Evolutionary conservation across 2,113 vertebrate species (phyloP).

Genomic region (Mohoua ochrocephala): DNA sequence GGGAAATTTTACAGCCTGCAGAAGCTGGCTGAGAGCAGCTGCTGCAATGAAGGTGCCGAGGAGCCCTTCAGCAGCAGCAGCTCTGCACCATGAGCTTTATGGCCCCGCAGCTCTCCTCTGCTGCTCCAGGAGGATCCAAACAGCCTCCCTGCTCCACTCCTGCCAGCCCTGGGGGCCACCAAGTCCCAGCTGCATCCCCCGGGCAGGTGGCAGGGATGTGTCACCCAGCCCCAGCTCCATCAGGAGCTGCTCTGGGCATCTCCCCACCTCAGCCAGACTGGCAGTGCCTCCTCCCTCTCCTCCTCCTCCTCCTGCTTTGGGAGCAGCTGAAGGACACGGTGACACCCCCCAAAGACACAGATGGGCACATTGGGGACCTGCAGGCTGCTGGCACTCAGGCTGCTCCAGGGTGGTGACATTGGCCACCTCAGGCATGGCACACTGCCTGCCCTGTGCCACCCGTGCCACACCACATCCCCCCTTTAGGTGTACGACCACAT

Average conservation of each 20-base stretch:
- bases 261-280: not conserved
- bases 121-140: not conserved
- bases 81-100: not conserved
- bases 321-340: not conserved
- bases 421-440: no score
- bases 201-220: not conserved
- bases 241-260: not conserved
- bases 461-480: accelerated
- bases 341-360: not conserved
- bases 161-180: not conserved
- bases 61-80: not conserved
- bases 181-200: not conserved
- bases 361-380: accelerated
- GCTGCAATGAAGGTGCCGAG: not conserved
- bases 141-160: not conserved
- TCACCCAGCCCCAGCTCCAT: not conserved
- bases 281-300: not conserved
- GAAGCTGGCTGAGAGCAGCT: not conserved
- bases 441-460: not conserved
- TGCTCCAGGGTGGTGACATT: not conserved
- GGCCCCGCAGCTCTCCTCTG: not conserved
- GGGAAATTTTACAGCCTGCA: not conserved
- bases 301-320: not conserved
- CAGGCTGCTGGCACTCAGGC: not conserved
- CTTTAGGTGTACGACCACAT: accelerated